Base-by-base conservation (phyloP, 2,113 vertebrate genomes). In the Proterorhinus semilunaris region DNA sequence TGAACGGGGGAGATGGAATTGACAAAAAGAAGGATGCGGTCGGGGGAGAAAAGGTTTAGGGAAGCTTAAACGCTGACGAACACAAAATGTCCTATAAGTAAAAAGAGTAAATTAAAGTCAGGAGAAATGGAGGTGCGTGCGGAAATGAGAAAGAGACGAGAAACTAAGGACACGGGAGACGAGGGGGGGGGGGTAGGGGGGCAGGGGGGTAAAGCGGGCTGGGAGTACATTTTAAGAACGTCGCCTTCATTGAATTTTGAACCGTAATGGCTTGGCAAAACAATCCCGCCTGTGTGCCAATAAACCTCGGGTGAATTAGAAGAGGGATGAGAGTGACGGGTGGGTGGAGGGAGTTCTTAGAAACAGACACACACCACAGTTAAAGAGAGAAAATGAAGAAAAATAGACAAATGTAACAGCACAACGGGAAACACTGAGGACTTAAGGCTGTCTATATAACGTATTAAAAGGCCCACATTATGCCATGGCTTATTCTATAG, bases 221-320 rank as follows among this genome's bases (percentile, higher is more conserved):
- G 80, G 85, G 80, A 80, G 76, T 78, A 67, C 80, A 82, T 87
- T 89, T 80, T 84, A 82, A 90, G 85, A 84, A 87, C 75, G 77
- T 68, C 12, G 62, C 82, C 83, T 87, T 86, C 86, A 89, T 85
- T 89, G 86, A 85, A 89, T 88, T 91, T 86, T 88, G 72, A 90
- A 88, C 87, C 86, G 85, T 84, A 87, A 91, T 88, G 90, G 83
- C 79, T 88, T 89, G 87, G 87, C 88, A 88, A 87, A 89, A 90
- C 88, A 91, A 83, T 86, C 73, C 86, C 62, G 82, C 73, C 79
- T 66, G 81, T 77, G 80, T 85, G 87, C 87, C 88, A 91, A 87
- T 88, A 90, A 91, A 87, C 74, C 83, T 87, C 87, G 71, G 78
- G 83, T 82, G 86, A 89, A 89, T 91, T 87, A 89, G 78, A 59